phyloP scores from a whole-genome alignment of 2,888 invertebrate species.

The Helicoverpa assulta region DNA sequence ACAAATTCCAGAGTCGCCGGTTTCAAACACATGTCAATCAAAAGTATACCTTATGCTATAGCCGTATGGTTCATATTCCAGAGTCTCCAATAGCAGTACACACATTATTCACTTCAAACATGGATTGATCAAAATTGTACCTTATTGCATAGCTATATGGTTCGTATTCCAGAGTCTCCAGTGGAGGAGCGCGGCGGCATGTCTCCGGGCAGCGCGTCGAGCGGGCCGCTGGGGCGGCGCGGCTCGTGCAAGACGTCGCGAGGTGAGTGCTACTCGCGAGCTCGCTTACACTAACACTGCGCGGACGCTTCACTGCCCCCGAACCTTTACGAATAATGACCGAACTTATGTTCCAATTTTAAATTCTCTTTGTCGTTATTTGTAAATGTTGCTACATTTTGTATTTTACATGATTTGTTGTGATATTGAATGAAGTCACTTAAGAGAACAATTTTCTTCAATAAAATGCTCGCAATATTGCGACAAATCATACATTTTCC shows the following conservation, averaged over 20 bases:
- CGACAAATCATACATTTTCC: conserved; percentile 38
- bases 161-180: conserved; percentile 90
- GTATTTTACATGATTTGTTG: conserved; percentile 50
- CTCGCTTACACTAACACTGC: conserved; percentile 67
- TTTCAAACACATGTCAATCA: conserved; percentile 14
- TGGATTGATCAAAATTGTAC: neutral
- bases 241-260: conserved; percentile 97
- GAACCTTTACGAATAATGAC: conserved; percentile 56
- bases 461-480: conserved; percentile 2
- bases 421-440: conserved; percentile 9
- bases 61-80: conserved; percentile 65
- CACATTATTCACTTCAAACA: too few relatives aligned
- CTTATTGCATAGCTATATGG: conserved; percentile 2
- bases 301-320: conserved; percentile 66
- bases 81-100: conserved; percentile 92
- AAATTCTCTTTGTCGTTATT: conserved; percentile 22
- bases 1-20: too few relatives aligned
- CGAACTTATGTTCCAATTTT: neutral
- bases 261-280: conserved; percentile 90
- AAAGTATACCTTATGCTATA: conserved; percentile 6
- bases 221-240: conserved; percentile 93
- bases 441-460: neutral
- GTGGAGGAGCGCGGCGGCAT: conserved; percentile 93
- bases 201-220: conserved; percentile 92
- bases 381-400: conserved; percentile 39